Conservation (phyloP, 2,113 vertebrate genomes). For the Labeo catla region DNA sequence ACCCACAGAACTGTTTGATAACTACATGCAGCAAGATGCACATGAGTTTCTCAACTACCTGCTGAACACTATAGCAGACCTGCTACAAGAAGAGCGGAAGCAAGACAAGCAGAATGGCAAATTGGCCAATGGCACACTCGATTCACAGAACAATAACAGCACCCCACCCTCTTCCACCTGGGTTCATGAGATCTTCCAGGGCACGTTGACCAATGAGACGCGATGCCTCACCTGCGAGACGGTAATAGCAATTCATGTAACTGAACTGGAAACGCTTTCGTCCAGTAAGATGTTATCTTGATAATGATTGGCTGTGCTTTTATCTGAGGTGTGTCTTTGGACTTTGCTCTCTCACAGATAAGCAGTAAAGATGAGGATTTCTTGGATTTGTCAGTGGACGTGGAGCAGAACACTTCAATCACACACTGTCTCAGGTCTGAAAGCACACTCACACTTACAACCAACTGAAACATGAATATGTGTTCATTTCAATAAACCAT, state of each 20-base stretch:
- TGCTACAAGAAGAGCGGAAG: constrained; percentile 96
- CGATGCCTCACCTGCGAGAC: constrained; percentile 99
- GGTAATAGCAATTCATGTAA: constrained; percentile 68
- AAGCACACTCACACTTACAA: neutral
- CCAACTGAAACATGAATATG: neutral
- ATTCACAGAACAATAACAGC: constrained; percentile 87
- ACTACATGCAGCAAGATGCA: constrained; percentile 99
- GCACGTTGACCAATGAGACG: constrained; percentile 97
- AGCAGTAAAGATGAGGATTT: constrained; percentile 99
- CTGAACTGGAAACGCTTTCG: neutral
- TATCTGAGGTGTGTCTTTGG: neutral
- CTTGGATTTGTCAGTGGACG: constrained; percentile 97
- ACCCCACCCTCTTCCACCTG: constrained; percentile 87
- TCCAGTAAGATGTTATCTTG: neutral
- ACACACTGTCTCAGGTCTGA: constrained; percentile 95
- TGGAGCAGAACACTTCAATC: constrained; percentile 98
- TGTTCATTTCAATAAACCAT: too few relatives aligned
- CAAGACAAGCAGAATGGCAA: constrained; percentile 96
- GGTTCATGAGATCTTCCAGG: constrained; percentile 99
- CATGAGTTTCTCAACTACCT: constrained; percentile 98
- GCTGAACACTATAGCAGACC: constrained; percentile 96
- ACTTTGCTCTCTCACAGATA: constrained; percentile 77
- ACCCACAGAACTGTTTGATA: constrained; percentile 93
- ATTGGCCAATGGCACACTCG: constrained; percentile 89
- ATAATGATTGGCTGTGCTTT: neutral